Evolutionary conservation across 2,797 vertebrate genomes (phyloP), one percentile per base, ranked within the genome.

Genomic region (Melanotaenia nigrans): DNA sequence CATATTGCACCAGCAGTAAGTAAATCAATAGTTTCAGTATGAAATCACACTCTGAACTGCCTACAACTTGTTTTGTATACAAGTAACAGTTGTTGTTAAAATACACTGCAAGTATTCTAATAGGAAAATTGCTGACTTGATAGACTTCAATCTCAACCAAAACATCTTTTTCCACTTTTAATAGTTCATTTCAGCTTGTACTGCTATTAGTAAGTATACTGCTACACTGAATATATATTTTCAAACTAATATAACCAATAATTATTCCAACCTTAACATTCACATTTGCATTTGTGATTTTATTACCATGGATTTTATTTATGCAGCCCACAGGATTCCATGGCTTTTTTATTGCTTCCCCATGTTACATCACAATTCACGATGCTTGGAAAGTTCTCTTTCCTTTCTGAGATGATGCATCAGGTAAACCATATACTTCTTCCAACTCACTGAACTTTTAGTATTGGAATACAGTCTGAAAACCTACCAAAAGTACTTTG

Each of bases 401-500:
- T 40, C 3, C 9, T 30, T 8, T 72, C 61, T 75, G 59, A 68
- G 74, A 72, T 64, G 55, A 79, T 51, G 56, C 9, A 4, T 62
- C 66, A 68, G 35, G 68, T 82, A 64, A 79, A 20, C 60, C 67
- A 54, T 60, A n/a, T 22, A 51, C 56, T 33, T 30, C 65, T 64
- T 55, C 55, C 69, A 73, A 42, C 70, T 35, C 42, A 42, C 5
- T 2, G 36, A 54, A 76, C 58, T 75, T 83, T 76, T 42, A 68
- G 60, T 60, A 61, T 49, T 47, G 49, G 47, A 81, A 79, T 62
- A 73, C 70, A 82, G 54, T 25, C 61, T 59, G 59, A 36, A 83
- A 87, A 85, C 54, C 77, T 84, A 66, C 60, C 89, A 92, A 88
- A 88, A 89, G 77, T 84, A 77, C 87, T 90, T 91, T 92, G 92